These are phyloP conservation scores for Oriolus oriolus DNA, from an alignment of 2,113 vertebrate species.

Conservation along the genomic window DNA sequence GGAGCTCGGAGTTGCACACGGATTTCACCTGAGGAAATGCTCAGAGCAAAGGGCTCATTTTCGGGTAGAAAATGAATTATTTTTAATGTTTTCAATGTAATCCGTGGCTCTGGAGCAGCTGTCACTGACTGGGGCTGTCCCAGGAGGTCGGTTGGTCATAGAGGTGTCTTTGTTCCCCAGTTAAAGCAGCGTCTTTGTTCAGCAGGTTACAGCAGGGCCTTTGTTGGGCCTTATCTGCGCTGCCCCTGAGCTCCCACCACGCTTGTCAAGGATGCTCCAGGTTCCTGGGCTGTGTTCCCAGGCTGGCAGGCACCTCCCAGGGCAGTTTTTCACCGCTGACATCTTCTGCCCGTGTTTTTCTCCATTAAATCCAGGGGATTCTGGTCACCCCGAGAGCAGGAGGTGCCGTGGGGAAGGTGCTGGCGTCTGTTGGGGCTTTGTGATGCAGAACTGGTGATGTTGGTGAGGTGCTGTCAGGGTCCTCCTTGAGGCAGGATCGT, in stretches of 20 bases:
- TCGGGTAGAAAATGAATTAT: background rate
- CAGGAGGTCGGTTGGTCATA: background rate
- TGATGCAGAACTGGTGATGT: accelerated
- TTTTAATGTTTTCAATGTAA: background rate
- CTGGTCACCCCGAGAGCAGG: accelerated
- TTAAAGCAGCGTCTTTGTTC: background rate
- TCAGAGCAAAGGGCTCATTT: background rate
- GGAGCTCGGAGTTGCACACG: accelerated
- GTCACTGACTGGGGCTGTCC: background rate
- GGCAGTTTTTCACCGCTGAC: background rate
- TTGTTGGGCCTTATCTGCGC: background rate
- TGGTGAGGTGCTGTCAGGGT: background rate
- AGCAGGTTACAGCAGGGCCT: background rate
- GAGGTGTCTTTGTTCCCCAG: background rate
- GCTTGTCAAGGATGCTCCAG: background rate
- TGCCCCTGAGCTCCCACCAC: background rate
- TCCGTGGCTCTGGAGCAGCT: background rate
- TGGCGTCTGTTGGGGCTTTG: accelerated
- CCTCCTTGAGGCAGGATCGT: background rate
- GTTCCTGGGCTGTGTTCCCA: background rate
- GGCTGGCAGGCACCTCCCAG: background rate
- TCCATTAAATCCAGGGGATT: accelerated
- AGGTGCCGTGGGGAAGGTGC: accelerated
- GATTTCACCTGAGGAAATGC: background rate
- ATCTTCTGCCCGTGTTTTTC: accelerated